These are phyloP conservation scores for Microctenopoma lineatum DNA, from an alignment of 2,797 vertebrate species.

Conservation along the genomic window DNA sequence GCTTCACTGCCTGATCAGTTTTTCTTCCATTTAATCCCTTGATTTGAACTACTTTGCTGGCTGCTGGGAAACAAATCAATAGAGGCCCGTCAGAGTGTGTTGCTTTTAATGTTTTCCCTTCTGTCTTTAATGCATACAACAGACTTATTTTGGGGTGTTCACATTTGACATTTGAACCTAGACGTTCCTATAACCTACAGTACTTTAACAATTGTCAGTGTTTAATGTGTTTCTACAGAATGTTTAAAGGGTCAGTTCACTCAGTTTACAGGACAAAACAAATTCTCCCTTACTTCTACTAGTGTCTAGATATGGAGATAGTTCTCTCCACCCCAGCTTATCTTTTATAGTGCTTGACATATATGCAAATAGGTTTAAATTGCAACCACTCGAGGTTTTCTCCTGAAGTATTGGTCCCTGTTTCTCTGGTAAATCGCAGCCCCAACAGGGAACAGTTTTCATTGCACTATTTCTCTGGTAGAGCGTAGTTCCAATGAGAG, in stretches of 20 bases:
- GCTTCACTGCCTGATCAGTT: slow-evolving; percentile 17
- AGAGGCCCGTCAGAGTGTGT: slow-evolving; percentile 29
- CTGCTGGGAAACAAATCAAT: slow-evolving; percentile 38
- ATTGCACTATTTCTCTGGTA: background rate
- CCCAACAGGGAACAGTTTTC: slow-evolving; percentile 2
- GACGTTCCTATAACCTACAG: slow-evolving; percentile 1
- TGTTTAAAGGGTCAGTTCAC: slow-evolving; percentile 27
- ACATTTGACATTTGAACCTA: background rate
- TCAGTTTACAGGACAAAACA: background rate
- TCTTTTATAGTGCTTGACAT: slow-evolving; percentile 5
- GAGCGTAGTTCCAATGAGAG: slow-evolving; percentile 1
- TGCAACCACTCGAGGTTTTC: background rate
- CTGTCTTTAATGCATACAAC: background rate
- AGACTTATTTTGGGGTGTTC: slow-evolving; percentile 7
- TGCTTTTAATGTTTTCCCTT: slow-evolving; percentile 2
- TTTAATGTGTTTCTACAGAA: slow-evolving; percentile 11
- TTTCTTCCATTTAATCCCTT: slow-evolving; percentile 5
- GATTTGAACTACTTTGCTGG: slow-evolving; percentile 27
- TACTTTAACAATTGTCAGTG: slow-evolving; percentile 14
- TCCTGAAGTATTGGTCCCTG: background rate
- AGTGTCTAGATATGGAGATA: background rate
- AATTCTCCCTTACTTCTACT: background rate
- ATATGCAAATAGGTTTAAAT: background rate
- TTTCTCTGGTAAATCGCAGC: slow-evolving; percentile 6
- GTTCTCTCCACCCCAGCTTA: background rate